Conservation (phyloP, 2,888 invertebrate genomes). For the Steinernema hermaphroditum region DNA sequence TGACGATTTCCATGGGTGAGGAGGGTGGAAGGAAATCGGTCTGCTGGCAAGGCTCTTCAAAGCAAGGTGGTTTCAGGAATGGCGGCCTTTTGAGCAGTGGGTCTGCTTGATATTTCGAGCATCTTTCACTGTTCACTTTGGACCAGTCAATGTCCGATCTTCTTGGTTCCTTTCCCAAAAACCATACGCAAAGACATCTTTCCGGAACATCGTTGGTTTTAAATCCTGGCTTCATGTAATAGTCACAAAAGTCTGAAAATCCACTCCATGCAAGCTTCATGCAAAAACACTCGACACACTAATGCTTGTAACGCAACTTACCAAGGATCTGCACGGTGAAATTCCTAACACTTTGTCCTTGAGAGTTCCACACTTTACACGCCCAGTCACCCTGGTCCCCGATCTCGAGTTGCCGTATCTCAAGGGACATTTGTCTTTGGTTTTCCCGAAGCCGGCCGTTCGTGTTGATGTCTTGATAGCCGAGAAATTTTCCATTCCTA, state of each 20-base stretch:
- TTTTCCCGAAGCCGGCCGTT: constrained; percentile 40
- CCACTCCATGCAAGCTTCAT: constrained; percentile 35
- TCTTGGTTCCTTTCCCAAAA: constrained; percentile 40
- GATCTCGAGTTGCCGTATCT: constrained; percentile 56
- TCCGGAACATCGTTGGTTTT: constrained; percentile 49
- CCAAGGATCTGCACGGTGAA: constrained; percentile 65
- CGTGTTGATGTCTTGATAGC: constrained; percentile 44
- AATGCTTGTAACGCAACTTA: constrained; percentile 40
- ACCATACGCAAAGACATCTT: constrained; percentile 63
- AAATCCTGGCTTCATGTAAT: constrained; percentile 49
- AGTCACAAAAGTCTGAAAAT: constrained; percentile 64
- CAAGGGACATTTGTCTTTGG: constrained; percentile 52
- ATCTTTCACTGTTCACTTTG: constrained; percentile 43
- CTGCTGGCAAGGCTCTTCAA: constrained; percentile 15
- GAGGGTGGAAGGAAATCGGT: not conserved
- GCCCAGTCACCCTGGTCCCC: constrained; percentile 65
- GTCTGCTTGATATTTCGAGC: constrained; percentile 47
- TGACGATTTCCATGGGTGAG: not conserved
- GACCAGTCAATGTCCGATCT: constrained; percentile 48
- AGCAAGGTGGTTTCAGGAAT: constrained; percentile 14
- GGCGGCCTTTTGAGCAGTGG: constrained; percentile 25
- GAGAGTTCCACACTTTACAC: constrained; percentile 63
- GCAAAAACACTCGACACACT: constrained; percentile 5
- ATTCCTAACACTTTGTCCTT: constrained; percentile 60
- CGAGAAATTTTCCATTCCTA: constrained; percentile 46